A percentile compares a stretch with the other conserved stretches of the same genome.
These are phyloP conservation scores for Cephus pulcher DNA, from an alignment of 2,888 invertebrate species.

Conservation along the genomic window DNA sequence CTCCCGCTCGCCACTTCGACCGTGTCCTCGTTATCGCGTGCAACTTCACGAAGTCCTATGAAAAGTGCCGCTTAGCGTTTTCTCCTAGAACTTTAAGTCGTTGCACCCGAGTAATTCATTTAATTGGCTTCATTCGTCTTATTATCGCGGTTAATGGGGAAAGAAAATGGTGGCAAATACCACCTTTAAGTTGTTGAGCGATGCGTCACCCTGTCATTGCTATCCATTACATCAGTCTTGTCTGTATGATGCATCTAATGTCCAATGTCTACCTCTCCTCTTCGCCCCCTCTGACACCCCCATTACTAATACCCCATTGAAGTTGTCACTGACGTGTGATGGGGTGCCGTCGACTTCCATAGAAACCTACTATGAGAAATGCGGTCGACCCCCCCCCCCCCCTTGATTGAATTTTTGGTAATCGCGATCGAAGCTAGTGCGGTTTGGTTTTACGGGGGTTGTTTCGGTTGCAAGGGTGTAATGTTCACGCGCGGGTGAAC, in stretches of 20 bases:
- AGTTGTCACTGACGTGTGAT: too few species aligned
- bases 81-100: conserved; percentile 22
- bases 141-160: conserved; percentile 42
- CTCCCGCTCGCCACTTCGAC: neutral
- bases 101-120: conserved; percentile 36
- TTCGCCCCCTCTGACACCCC: too few species aligned
- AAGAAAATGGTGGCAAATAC: conserved; percentile 40
- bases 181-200: neutral
- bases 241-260: neutral
- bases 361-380: too few species aligned
- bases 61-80: neutral
- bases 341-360: too few species aligned
- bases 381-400: too few species aligned
- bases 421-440: neutral
- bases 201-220: neutral
- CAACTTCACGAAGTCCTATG: neutral
- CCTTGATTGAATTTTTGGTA: neutral
- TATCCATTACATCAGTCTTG: neutral
- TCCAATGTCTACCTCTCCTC: neutral
- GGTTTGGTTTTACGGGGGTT: neutral
- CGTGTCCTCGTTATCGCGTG: neutral
- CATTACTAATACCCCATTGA: too few species aligned
- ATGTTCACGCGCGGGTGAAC: neutral
- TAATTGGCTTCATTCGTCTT: conserved; percentile 50
- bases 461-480: neutral